Base-by-base conservation (phyloP, 2,797 vertebrate species). In the Astyanax mexicanus region DNA sequence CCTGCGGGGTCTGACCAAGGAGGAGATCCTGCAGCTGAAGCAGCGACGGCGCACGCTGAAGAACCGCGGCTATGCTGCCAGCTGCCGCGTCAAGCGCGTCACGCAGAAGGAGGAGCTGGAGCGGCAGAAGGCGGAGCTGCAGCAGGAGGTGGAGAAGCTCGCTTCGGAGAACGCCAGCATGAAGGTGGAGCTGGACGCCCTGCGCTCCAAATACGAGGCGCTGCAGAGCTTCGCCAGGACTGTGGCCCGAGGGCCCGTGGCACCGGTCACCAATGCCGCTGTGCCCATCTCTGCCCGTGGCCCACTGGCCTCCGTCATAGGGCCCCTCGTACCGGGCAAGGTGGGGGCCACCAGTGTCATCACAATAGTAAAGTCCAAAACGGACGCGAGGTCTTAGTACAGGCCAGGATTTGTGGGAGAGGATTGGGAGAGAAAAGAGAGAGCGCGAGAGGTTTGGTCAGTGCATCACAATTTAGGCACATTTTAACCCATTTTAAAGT, bases 101-200 rank as follows among this genome's bases (percentile, higher is more conserved):
- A 99, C 98, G 3, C 98, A 99, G 92, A 99, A 98, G 90, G 98
- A 99, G 90, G 97, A 99, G 95, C 92, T 99, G 87, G 98, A 99
- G 91, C 94, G 95, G 87, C 98, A 99, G 93, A 99, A 98, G 93
- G 95, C 95, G 1, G 96, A 95, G 90, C 93, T 99, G 75, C 98
- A 99, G 93, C 95, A 96, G 85, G 97, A 99, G 85, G 98, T 99
- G 88, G 97, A 99, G 93, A 99, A 99, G 91, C 93, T 99, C 84
- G 98, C 97, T 74, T 94, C 95, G 0, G 98, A 99, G 88, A 99
- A 99, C 0, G 96, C 96, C 78, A 96, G 94, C 71, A 99, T 99
- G 96, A 95, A 95, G 78, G 90, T 96, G 61, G 98, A 99, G 95
- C 95, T 99, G 0, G 96, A 98, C 60, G 95, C 96, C 27, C 94